Base-by-base conservation (phyloP, 2,113 vertebrate species). In the Pseudolaguvia tuberculata region DNA sequence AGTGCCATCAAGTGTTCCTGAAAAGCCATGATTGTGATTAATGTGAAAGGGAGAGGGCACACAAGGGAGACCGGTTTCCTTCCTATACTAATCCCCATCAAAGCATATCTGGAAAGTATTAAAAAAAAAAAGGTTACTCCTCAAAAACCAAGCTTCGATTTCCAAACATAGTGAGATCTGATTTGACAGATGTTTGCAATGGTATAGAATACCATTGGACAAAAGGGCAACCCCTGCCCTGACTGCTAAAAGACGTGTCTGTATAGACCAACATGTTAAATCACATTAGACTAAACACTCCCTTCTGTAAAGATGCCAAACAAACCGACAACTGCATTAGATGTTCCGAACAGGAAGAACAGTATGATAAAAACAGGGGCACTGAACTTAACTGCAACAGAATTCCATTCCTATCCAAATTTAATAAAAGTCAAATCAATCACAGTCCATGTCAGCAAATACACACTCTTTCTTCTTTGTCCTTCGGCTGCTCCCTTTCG, bases 41-140 rank as follows among this genome's bases (percentile, higher is more conserved):
- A 25, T 53, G 47, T 27, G 27, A 55, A 25, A 21, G 50, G 39
- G 47, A 13, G 70, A 68, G 35, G 48, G 53, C 21, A 18, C 51
- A 52, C 50, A 35, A 66, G n/a, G n/a, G n/a, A n/a, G 57, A 65
- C 48, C 27, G 0, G 39, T 48, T 77, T 82, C 70, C 70, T 74
- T 82, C 58, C 65, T 77, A 21, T 45, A 27, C 53, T 65, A 65
- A 63, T 73, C 18, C 1, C 25, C 21, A 27, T 35, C 70, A 47
- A 52, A 21, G 31, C 23, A 70, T 31, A 73, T 8, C 65, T 70
- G 42, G n/a, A n/a, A n/a, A n/a, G n/a, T n/a, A n/a, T 47, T 45
- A 42, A 56, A 35, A 25, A 31, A 62, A 73, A 42, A 0, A 17
- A 21, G 17, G 5, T 2, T 17, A 2, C 9, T 56, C 21, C 21